A percentile compares a stretch with the other conserved stretches of the same genome.
phyloP scores from a whole-genome alignment of 2,797 vertebrate genomes.

The Meda fulgida region DNA sequence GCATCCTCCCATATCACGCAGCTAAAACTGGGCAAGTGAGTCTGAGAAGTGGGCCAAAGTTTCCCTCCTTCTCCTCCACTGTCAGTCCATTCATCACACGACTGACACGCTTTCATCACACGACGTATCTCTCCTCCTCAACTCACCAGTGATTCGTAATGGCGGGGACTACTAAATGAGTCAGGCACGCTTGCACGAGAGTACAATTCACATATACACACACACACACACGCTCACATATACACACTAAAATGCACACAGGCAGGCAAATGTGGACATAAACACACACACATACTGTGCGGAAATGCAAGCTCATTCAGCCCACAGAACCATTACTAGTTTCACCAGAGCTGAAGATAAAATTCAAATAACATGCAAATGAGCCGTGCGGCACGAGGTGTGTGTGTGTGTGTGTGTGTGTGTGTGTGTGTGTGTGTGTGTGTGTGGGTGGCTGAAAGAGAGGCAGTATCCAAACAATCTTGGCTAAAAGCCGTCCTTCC shows the following conservation, averaged over 20 bases:
- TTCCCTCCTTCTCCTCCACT: constrained; percentile 4
- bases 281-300: constrained; percentile 42
- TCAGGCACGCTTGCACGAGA: constrained; percentile 44
- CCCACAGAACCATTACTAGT: constrained; percentile 30
- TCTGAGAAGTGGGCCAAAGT: constrained; percentile 46
- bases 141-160: constrained; percentile 8
- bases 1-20: neutral
- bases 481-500: constrained; percentile 29
- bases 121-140: constrained; percentile 5
- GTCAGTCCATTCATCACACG: constrained; percentile 30
- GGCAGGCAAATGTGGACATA: constrained; percentile 30
- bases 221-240: neutral
- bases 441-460: constrained; percentile 32
- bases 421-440: constrained; percentile 34
- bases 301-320: constrained; percentile 17
- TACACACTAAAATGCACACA: neutral
- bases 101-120: constrained; percentile 31
- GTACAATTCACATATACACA: neutral
- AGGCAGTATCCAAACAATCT: constrained; percentile 60
- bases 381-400: neutral
- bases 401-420: no score
- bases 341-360: constrained; percentile 41
- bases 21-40: constrained; percentile 43
- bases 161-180: neutral
- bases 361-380: constrained; percentile 58